Conservation (phyloP, 2,888 invertebrate species). For the Trisateles emortualis region DNA sequence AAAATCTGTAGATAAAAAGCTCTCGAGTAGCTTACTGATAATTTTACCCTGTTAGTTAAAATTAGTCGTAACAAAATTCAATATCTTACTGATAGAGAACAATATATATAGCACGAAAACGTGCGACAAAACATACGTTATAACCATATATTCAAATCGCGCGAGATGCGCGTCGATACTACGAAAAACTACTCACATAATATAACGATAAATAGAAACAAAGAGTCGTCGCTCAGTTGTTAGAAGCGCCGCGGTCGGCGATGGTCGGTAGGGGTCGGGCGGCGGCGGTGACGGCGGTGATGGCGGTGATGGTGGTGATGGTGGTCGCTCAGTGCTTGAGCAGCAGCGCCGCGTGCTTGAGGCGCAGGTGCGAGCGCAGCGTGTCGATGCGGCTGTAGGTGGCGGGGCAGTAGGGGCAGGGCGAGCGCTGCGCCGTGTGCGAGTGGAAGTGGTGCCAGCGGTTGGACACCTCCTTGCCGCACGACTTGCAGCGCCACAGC, state of each 20-base stretch:
- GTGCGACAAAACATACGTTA: constrained; percentile 59
- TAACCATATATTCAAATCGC: constrained; percentile 59
- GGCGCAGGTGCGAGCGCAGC: constrained; percentile 92
- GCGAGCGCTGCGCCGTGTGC: constrained; percentile 92
- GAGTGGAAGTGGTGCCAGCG: constrained; percentile 96
- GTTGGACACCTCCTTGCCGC: constrained; percentile 95
- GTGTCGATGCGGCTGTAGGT: constrained; percentile 96
- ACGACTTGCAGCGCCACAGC: constrained; percentile 93
- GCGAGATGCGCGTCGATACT: constrained; percentile 60
- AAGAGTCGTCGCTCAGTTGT: constrained; percentile 15
- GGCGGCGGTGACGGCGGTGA: constrained; percentile 46
- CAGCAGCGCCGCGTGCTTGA: constrained; percentile 89
- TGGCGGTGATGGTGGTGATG: constrained; percentile 26
- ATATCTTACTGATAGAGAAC: constrained; percentile 71
- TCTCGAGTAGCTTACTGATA: constrained; percentile 56
- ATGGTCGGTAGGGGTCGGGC: constrained; percentile 17
- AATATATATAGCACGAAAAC: constrained; percentile 73
- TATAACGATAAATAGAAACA: constrained; percentile 34
- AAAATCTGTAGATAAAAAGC: constrained; percentile 53
- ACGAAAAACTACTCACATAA: constrained; percentile 57
- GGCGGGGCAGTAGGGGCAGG: constrained; percentile 94
- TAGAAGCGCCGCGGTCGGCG: constrained; percentile 1
- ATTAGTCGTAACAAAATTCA: constrained; percentile 64
- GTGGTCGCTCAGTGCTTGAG: constrained; percentile 72
- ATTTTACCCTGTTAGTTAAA: constrained; percentile 83